Conservation (phyloP, 2,113 vertebrate genomes). For the Heptranchias perlo region DNA sequence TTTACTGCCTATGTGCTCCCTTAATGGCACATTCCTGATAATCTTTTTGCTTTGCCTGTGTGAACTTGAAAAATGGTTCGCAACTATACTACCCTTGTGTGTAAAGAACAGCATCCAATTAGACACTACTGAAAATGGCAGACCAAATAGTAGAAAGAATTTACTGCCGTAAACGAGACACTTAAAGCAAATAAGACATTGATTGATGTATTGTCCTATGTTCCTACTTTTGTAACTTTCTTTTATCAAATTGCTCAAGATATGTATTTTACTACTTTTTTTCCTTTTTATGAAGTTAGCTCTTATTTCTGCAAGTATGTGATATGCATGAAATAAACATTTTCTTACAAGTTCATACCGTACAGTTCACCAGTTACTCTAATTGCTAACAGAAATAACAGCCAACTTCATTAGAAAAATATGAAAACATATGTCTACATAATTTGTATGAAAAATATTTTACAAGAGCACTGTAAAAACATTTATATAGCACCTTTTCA, state of each 20-base stretch:
- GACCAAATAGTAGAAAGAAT: background rate
- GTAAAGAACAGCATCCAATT: background rate
- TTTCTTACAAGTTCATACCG: background rate
- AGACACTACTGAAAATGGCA: background rate
- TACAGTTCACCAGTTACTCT: background rate
- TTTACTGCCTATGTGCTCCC: background rate
- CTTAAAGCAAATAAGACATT: background rate
- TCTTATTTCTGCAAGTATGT: background rate
- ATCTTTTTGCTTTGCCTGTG: background rate
- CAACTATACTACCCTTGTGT: background rate
- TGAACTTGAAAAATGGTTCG: background rate
- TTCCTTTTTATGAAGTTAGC: background rate
- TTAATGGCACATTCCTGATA: background rate
- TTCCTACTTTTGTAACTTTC: background rate
- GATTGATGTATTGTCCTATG: background rate
- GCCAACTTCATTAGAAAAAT: background rate
- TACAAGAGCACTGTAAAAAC: background rate
- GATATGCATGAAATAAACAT: background rate
- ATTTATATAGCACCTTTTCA: background rate
- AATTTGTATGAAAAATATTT: background rate
- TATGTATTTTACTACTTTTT: background rate
- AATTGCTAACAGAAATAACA: background rate
- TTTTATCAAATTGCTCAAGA: background rate
- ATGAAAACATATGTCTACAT: background rate
- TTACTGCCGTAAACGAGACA: background rate